A percentile compares a stretch with the other conserved stretches of the same genome.
Evolutionary conservation across 2,113 vertebrate genomes (phyloP).

Genomic region (Xyliphius kryptos): DNA sequence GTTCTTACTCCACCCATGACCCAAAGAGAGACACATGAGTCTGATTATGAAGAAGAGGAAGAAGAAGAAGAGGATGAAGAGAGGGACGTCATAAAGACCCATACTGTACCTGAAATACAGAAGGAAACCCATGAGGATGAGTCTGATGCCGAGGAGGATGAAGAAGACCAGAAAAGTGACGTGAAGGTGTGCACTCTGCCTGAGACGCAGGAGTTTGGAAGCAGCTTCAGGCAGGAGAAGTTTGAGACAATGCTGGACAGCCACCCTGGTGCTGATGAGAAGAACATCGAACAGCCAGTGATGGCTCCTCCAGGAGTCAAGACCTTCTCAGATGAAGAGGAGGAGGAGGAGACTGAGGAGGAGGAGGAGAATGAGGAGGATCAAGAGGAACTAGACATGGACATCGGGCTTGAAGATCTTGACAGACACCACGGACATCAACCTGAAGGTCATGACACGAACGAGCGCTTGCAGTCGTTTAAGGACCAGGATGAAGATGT

Average conservation of each 20-base stretch:
- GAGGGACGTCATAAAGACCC: no score
- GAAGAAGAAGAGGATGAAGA: no score
- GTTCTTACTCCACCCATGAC: no score
- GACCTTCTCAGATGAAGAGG: conserved; percentile 54
- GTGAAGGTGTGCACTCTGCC: no score
- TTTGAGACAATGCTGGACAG: not conserved
- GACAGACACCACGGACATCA: conserved; percentile 58
- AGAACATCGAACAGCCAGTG: conserved; percentile 56
- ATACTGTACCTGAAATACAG: no score
- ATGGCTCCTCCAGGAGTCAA: conserved; percentile 66
- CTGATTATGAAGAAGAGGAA: no score
- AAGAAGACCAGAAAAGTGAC: no score
- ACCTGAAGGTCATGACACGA: conserved; percentile 48
- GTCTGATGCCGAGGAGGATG: no score
- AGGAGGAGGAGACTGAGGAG: conserved; percentile 52
- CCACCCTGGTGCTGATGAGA: conserved; percentile 47
- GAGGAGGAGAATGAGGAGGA: conserved; percentile 59
- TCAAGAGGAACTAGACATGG: conserved; percentile 51
- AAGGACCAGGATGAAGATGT: conserved; percentile 58
- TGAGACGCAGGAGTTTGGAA: no score
- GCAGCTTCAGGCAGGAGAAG: no score
- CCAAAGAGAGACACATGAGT: no score
- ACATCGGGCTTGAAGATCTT: conserved; percentile 57
- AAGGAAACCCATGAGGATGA: no score
- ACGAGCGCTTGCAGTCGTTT: conserved; percentile 27